Percentiles rank a stretch among this genome's conserved stretches.
phyloP scores from a whole-genome alignment of 2,113 vertebrate species.

The Pygoscelis adeliae region DNA sequence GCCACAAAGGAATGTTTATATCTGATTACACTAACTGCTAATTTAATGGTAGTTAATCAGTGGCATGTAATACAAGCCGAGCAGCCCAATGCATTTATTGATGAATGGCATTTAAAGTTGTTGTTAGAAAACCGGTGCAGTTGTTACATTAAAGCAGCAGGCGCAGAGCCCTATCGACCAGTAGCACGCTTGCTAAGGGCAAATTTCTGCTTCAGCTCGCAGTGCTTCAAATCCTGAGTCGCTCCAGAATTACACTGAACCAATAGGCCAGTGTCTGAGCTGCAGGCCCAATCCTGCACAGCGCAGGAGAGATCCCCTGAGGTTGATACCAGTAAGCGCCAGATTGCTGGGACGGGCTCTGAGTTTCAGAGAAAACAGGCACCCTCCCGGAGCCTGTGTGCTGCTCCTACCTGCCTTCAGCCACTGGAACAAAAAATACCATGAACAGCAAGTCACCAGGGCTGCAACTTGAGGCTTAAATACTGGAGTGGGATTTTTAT shows the following conservation, averaged over 20 bases:
- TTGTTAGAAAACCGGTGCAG: not conserved
- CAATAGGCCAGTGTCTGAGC: accelerated
- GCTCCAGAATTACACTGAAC: not conserved
- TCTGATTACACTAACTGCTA: slow-evolving; percentile 74
- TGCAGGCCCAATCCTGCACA: not conserved
- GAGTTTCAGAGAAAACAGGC: not conserved
- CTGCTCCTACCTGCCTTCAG: not conserved
- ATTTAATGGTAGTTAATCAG: slow-evolving; percentile 74
- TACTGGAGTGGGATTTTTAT: not conserved
- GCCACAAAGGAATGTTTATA: slow-evolving; percentile 74
- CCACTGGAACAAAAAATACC: not conserved
- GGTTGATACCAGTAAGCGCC: too few relatives aligned
- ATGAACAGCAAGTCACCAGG: not conserved
- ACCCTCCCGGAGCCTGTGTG: not conserved
- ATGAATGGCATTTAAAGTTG: slow-evolving; percentile 57
- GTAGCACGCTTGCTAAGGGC: not conserved
- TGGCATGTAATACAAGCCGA: slow-evolving; percentile 53
- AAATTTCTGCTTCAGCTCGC: not conserved
- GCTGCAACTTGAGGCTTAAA: not conserved
- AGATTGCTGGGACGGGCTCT: not conserved
- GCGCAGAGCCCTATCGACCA: not conserved
- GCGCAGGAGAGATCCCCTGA: not conserved
- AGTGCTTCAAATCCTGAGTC: not conserved
- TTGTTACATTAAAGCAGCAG: not conserved
- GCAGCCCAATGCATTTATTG: slow-evolving; percentile 59